Evolutionary conservation across 2,113 vertebrate genomes (phyloP), one percentile per base, ranked within the genome.

Genomic region (Chaetura pelagica): DNA sequence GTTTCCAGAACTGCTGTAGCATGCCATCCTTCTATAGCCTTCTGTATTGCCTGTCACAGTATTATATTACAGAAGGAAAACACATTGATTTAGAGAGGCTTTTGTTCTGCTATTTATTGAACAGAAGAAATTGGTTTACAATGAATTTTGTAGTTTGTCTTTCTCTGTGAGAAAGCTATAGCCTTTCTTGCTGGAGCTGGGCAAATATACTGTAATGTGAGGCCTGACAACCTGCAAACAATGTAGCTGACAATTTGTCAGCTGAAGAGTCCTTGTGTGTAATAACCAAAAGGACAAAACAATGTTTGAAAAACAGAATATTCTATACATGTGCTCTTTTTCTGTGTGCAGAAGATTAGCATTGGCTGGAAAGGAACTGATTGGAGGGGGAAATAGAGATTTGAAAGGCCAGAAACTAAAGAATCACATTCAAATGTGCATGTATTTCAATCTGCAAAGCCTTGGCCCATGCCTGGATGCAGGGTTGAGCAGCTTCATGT

Each of bases 71-170:
- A 55, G 61, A 74, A 75, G 84, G 84, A 77, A 93, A 91, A 72
- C 1, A 4, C 46, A 51, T 51, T 0, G 10, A 67, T 90, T 83
- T 91, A 78, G 78, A 77, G 58, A 55, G 61, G n/a, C 64, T 87
- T 91, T 91, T 77, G 59, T 85, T 62, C 72, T 64, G 2, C 35
- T 90, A 24, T 54, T 69, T 83, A 77, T 10, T 81, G 66, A 92
- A 74, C 32, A 79, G 80, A 81, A 92, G 29, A 94, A 92, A 92
- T 23, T 15, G 63, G 24, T 86, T 90, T 86, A 62, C 63, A 74
- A 54, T 71, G 2, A 74, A 18, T 83, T 79, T 82, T 93, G 62
- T 68, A 35, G 15, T 46, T 90, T 91, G 69, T 51, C 57, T 95
- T 94, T 87, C 30, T 58, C 66, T 66, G 14, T 24, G 71, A 74